phyloP scores from a whole-genome alignment of 1,140 invertebrate species.

The Solenopsis fugax region DNA sequence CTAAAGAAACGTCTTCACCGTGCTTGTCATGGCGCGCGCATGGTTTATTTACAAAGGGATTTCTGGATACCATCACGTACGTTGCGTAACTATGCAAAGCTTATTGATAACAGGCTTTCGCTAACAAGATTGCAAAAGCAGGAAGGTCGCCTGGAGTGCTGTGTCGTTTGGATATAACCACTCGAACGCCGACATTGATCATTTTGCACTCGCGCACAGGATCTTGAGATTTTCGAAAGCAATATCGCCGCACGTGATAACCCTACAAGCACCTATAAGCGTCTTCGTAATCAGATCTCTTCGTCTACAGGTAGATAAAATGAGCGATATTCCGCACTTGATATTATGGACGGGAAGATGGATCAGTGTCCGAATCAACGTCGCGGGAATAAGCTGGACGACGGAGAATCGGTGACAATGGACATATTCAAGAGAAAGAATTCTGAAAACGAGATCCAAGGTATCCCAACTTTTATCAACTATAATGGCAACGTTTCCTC shows the following conservation, averaged over 20 bases:
- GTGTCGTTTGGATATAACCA: neutral
- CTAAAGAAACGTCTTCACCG: neutral
- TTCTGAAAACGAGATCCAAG: slow-evolving; percentile 62
- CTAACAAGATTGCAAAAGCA: too few relatives aligned
- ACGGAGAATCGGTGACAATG: slow-evolving; percentile 22
- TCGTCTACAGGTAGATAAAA: slow-evolving; percentile 64
- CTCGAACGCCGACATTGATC: neutral
- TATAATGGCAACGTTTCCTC: neutral
- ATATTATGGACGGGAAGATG: slow-evolving; percentile 43
- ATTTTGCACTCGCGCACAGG: neutral
- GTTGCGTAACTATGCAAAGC: neutral
- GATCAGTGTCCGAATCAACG: slow-evolving; percentile 57
- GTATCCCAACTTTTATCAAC: slow-evolving; percentile 18
- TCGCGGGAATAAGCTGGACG: slow-evolving; percentile 30
- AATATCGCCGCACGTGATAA: slow-evolving; percentile 38
- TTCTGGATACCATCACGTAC: too few relatives aligned
- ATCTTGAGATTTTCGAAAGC: neutral
- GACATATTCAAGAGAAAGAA: neutral
- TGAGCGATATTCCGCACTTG: slow-evolving; percentile 25
- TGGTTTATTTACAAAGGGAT: too few relatives aligned
- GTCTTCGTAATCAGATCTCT: slow-evolving; percentile 37
- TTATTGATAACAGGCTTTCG: neutral
- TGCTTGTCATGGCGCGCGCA: neutral
- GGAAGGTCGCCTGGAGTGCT: neutral
- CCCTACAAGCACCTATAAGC: too few relatives aligned